Evolutionary conservation across 2,888 invertebrate genomes (phyloP).

Genomic region (Drosophila emarginata): DNA sequence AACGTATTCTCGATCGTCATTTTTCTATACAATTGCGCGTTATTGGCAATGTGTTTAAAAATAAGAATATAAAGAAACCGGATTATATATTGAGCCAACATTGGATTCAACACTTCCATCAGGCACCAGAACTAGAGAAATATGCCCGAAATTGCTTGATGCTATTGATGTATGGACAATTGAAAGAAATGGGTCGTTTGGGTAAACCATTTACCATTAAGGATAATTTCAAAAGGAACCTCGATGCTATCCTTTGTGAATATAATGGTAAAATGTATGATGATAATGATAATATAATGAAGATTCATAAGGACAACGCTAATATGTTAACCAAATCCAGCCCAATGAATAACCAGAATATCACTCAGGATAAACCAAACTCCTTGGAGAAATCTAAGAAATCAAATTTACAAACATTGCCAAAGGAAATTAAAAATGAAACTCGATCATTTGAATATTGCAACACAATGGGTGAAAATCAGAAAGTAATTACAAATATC

Average conservation of each 20-base stretch:
- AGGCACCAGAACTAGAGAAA: constrained; percentile 33
- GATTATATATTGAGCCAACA: constrained; percentile 24
- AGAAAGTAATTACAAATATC: constrained; percentile 8
- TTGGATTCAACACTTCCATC: constrained; percentile 48
- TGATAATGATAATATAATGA: too few relatives aligned
- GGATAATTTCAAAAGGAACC: constrained; percentile 17
- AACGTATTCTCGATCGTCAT: constrained; percentile 51
- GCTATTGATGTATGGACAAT: constrained; percentile 53
- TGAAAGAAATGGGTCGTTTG: constrained; percentile 42
- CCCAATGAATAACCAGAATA: too few relatives aligned
- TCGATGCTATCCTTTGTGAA: constrained; percentile 46
- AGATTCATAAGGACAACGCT: too few relatives aligned
- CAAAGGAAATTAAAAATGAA: neutral
- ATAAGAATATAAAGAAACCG: neutral
- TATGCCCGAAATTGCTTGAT: constrained; percentile 62
- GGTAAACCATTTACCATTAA: constrained; percentile 41
- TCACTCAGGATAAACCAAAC: too few relatives aligned
- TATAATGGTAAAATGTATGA: constrained; percentile 23
- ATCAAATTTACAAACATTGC: neutral
- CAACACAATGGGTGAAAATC: neutral
- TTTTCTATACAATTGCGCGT: constrained; percentile 44
- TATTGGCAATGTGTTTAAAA: constrained; percentile 25
- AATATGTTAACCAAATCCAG: too few relatives aligned
- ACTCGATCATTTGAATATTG: neutral
- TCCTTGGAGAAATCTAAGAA: too few relatives aligned